Conservation (phyloP, 2,113 vertebrate genomes). For the Leptobrachium ailaonicum region DNA sequence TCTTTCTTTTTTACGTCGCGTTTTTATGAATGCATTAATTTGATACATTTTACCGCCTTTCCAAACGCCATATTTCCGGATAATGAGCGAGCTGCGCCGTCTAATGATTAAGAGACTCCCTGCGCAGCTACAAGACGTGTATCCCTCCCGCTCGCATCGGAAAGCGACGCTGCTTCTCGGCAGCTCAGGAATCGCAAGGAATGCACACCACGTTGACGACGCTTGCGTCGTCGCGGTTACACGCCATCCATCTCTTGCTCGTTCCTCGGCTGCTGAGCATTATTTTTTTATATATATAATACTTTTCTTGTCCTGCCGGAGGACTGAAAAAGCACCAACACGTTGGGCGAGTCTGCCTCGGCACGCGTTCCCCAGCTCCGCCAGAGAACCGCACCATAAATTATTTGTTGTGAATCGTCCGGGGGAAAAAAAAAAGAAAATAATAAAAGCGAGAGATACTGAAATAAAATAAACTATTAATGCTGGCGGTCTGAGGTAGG, state of each 20-base stretch:
- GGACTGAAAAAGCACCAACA: constrained; percentile 8
- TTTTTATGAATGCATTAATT: constrained; percentile 29
- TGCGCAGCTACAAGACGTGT: neutral
- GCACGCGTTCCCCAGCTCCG: neutral
- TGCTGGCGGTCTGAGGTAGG: neutral
- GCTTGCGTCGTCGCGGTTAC: neutral
- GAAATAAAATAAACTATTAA: neutral
- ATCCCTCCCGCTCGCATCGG: neutral
- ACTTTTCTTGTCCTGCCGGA: neutral
- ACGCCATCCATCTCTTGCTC: neutral
- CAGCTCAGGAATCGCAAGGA: neutral
- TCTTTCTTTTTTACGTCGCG: neutral
- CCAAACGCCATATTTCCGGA: neutral
- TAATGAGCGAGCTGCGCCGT: constrained; percentile 19
- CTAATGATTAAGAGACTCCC: constrained; percentile 9
- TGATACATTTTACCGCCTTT: constrained; percentile 30
- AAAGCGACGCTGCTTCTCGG: neutral
- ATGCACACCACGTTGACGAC: neutral
- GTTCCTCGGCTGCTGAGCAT: neutral
- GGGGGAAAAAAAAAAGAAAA: neutral
- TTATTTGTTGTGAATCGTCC: neutral
- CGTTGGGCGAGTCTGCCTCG: neutral
- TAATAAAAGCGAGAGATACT: neutral
- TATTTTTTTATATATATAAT: neutral
- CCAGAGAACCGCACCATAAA: neutral